Conservation (phyloP, 2,797 vertebrate genomes). For the Diglossa cyanea region DNA sequence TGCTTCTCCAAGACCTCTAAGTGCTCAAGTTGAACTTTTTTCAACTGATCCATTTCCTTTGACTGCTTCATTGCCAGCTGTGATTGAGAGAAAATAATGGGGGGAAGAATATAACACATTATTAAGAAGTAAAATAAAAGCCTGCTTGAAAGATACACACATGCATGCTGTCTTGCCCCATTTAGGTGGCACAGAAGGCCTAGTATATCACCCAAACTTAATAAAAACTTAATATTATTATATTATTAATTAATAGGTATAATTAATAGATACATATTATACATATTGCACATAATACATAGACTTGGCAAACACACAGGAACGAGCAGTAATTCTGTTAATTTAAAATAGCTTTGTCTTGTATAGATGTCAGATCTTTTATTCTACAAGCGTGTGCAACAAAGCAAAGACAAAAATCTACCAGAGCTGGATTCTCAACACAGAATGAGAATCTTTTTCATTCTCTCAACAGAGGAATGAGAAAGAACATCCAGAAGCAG, state of each 20-base stretch:
- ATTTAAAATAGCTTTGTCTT: neutral
- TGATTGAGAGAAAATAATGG: conserved; percentile 4
- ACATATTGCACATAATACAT: neutral
- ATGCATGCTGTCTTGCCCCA: neutral
- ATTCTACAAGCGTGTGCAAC: neutral
- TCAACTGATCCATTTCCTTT: conserved; percentile 96
- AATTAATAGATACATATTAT: neutral
- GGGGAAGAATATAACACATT: neutral
- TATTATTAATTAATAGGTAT: neutral
- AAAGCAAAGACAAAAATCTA: neutral
- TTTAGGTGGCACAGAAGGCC: neutral
- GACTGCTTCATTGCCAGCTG: conserved; percentile 97
- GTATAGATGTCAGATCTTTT: neutral
- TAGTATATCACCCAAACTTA: neutral
- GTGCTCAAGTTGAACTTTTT: conserved; percentile 94
- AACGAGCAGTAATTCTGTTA: neutral
- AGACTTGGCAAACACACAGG: neutral
- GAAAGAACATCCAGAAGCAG: conserved; percentile 3
- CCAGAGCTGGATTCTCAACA: neutral
- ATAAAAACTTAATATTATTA: neutral
- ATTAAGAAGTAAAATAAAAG: neutral
- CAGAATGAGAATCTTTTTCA: neutral
- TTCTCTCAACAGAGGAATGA: neutral
- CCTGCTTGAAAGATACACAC: neutral
- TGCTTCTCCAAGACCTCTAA: conserved; percentile 95